A percentile compares a stretch with the other conserved stretches of the same genome.
phyloP scores from a whole-genome alignment of 2,888 invertebrate genomes.

The Hydrotaea cyrtoneurina region DNA sequence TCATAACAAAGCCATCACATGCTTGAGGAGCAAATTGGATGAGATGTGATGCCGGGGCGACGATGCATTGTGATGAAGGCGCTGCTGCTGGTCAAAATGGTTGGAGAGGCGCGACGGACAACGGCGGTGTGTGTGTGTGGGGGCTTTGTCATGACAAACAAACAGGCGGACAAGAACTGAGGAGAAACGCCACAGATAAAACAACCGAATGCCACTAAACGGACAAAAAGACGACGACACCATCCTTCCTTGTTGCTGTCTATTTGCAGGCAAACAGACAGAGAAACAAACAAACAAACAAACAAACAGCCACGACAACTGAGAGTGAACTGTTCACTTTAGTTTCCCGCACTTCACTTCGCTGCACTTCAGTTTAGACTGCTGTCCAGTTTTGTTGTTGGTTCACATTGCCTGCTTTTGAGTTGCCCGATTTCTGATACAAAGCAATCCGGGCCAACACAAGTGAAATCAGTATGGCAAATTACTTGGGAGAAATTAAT shows the following conservation, averaged over 20 bases:
- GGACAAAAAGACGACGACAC: neutral
- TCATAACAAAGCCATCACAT: conserved; percentile 35
- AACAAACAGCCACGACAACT: neutral
- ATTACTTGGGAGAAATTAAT: conserved; percentile 44
- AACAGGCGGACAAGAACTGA: neutral
- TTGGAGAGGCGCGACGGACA: neutral
- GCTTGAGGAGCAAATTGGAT: conserved; percentile 25
- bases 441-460: conserved; percentile 8
- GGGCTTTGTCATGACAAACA: neutral
- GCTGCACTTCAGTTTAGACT: neutral
- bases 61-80: conserved; percentile 11
- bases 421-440: conserved; percentile 33
- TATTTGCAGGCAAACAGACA: conserved; percentile 19
- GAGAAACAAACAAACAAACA: no score
- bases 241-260: neutral
- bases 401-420: neutral
- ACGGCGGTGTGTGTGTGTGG: neutral
- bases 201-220: conserved; percentile 9
- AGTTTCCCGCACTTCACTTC: neutral
- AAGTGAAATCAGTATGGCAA: neutral
- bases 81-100: neutral
- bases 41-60: conserved; percentile 12
- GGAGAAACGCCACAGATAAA: neutral
- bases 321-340: conserved; percentile 7
- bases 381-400: neutral